A percentile compares a stretch with the other conserved stretches of the same genome.
Evolutionary conservation across 2,113 vertebrate species (phyloP).

Genomic region (Petrocephalus zakoni): DNA sequence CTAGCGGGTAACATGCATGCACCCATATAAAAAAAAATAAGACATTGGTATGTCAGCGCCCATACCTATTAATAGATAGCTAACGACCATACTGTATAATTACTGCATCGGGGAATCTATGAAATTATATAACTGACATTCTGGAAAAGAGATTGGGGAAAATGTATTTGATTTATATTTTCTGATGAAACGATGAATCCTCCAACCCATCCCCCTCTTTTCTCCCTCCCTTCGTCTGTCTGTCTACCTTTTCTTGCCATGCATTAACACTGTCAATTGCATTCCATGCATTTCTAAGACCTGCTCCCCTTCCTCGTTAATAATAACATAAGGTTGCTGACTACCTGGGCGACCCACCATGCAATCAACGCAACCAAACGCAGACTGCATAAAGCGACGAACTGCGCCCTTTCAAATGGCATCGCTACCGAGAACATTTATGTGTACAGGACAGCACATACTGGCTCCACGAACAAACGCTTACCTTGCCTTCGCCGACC

Average conservation of each 20-base stretch:
- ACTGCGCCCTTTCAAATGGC: not conserved
- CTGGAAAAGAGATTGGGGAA: not conserved
- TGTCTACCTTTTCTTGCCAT: slow-evolving; percentile 52
- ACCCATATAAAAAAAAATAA: slow-evolving; percentile 9
- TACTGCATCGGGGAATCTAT: not conserved
- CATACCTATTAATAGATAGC: not conserved
- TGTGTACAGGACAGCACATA: not conserved
- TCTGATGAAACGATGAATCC: slow-evolving; percentile 4
- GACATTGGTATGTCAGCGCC: slow-evolving; percentile 9
- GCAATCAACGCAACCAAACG: slow-evolving; percentile 18
- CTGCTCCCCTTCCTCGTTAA: slow-evolving; percentile 55
- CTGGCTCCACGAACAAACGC: slow-evolving; percentile 40
- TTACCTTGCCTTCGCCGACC: slow-evolving; percentile 93
- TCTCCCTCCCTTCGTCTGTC: slow-evolving; percentile 16
- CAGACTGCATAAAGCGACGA: slow-evolving; percentile 17
- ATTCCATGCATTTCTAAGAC: slow-evolving; percentile 51
- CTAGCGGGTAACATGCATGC: not conserved
- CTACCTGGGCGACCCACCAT: slow-evolving; percentile 20
- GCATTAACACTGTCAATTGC: slow-evolving; percentile 64
- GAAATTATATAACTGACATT: not conserved
- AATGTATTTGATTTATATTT: slow-evolving; percentile 5
- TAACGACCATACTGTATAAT: not conserved
- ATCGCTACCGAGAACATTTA: slow-evolving; percentile 16
- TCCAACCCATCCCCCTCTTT: slow-evolving; percentile 29
- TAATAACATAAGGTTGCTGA: slow-evolving; percentile 42